phyloP scores from a whole-genome alignment of 2,888 invertebrate genomes.

The Alviniconcha strummeri region DNA sequence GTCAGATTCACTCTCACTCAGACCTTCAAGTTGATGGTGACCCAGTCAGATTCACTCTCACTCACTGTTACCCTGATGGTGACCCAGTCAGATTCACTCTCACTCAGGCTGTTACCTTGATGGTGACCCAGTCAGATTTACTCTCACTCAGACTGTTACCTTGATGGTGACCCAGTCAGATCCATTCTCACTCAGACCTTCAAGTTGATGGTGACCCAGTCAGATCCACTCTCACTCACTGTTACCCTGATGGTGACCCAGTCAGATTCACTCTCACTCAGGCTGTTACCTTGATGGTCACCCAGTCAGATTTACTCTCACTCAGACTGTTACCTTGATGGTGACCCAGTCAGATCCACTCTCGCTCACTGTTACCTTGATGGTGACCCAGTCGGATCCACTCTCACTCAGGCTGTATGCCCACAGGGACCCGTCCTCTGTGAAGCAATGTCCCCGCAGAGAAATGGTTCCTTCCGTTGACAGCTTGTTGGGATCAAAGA shows the following conservation, averaged over 20 bases:
- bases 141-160: too few species aligned
- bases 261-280: slow-evolving; percentile 95
- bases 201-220: too few species aligned
- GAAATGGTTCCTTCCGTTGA: slow-evolving; percentile 83
- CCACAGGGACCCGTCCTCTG: slow-evolving; percentile 90
- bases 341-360: too few species aligned
- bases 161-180: too few species aligned
- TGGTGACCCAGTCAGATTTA: too few species aligned
- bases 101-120: slow-evolving; percentile 83
- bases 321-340: too few species aligned
- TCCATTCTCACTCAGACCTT: too few species aligned
- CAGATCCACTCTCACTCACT: too few species aligned
- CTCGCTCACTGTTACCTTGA: slow-evolving; percentile 74
- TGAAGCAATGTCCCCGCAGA: slow-evolving; percentile 73
- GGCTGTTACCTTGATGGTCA: slow-evolving; percentile 77
- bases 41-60: too few species aligned
- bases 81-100: slow-evolving; percentile 97
- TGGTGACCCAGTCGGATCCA: slow-evolving; percentile 97
- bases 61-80: slow-evolving; percentile 79
- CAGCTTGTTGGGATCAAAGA: slow-evolving; percentile 95
- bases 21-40: slow-evolving; percentile 77
- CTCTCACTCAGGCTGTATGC: slow-evolving; percentile 94
- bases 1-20: slow-evolving; percentile 95
- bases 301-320: too few species aligned
- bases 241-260: slow-evolving; percentile 86